Evolutionary conservation across 2,797 vertebrate genomes (phyloP), one percentile per base, ranked within the genome.

Genomic region (Oreochromis grahami): DNA sequence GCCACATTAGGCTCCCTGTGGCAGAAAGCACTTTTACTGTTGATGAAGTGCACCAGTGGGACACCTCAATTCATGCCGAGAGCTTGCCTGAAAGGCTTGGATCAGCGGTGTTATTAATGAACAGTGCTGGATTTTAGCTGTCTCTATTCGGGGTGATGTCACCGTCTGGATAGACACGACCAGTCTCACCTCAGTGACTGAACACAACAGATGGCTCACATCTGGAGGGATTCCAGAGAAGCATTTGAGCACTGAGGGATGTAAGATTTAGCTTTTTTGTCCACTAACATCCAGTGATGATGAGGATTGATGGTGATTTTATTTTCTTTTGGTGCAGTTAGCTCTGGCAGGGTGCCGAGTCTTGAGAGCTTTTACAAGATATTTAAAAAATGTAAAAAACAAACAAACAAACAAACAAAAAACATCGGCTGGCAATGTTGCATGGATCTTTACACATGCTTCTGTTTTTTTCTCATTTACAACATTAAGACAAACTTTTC

Each of bases 191-290:
- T 94, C 92, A 76, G 84, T 92, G 93, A 94, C 92, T 89, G 91
- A 94, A 87, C 91, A 84, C 89, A 93, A 90, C 95, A 96, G 93
- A 92, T 95, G 95, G 91, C 88, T 90, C 91, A 82, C 89, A 92
- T 95, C 95, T 94, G 94, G 93, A 92, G 17, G 11, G 84, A 29
- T 17, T 91, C 93, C 94, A 93, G 82, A 36, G 78, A 85, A 74
- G 82, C 87, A 55, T 88, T 93, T 90, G 87, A 88, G 88, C 81
- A 63, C 84, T 1, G 43, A 86, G 86, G 80, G 77, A 77, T 83
- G 84, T 48, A 78, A 83, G 86, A 14, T 91, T 91, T 84, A 86
- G 86, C 88, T 93, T 79, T 82, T 93, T 79, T 82, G 88, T 93
- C 87, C 87, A 24, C 76, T 56, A 65, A 65, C 76, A 72, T 78